A percentile compares a stretch with the other conserved stretches of the same genome.
These are phyloP conservation scores for Acanthochromis polyacanthus DNA, from an alignment of 2,113 vertebrate species.

Conservation along the genomic window DNA sequence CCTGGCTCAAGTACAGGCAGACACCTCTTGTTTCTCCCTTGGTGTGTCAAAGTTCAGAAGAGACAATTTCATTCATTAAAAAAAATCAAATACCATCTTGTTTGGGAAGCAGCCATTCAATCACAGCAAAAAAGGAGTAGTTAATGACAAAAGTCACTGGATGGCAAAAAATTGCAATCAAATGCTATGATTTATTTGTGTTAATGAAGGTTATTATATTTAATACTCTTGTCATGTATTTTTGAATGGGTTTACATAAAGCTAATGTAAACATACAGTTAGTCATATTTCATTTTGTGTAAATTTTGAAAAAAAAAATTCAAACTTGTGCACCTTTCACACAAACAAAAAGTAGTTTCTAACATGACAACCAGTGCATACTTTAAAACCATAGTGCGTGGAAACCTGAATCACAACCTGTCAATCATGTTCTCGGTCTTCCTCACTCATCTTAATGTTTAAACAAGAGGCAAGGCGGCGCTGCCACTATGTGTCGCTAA, in stretches of 20 bases:
- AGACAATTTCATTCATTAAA: background rate
- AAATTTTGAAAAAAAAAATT: background rate
- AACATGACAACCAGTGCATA: background rate
- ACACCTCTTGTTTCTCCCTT: background rate
- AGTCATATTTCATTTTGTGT: background rate
- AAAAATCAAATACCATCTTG: background rate
- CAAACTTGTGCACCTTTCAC: background rate
- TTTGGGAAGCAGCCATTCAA: background rate
- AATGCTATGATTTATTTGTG: background rate
- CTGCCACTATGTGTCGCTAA: conserved; percentile 22
- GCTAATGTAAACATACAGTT: background rate
- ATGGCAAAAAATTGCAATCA: background rate
- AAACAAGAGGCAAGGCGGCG: conserved; percentile 19
- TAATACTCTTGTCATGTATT: background rate
- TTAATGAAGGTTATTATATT: background rate
- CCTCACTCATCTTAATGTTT: background rate
- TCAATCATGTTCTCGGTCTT: conserved; percentile 30
- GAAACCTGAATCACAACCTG: conserved; percentile 17
- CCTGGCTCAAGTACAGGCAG: background rate
- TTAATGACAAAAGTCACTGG: background rate
- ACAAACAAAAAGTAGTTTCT: background rate
- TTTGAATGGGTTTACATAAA: background rate
- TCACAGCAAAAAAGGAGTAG: background rate
- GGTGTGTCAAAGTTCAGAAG: background rate
- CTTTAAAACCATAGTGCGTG: background rate